Base-by-base conservation (phyloP, 35 echinoderm and acorn worm genomes). In the Acanthaster planci region DNA sequence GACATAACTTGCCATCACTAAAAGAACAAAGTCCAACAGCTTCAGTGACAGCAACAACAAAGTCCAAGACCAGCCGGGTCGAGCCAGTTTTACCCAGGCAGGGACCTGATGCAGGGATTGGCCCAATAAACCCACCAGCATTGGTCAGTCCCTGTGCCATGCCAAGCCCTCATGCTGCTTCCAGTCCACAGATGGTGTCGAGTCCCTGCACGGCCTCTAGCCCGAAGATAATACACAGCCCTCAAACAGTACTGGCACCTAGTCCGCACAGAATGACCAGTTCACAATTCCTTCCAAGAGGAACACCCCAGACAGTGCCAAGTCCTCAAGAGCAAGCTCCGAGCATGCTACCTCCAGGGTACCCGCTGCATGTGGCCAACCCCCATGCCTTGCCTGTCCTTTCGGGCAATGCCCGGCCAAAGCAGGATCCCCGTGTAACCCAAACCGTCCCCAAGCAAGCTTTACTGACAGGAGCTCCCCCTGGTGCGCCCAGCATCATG, bases 181-280 rank as follows among this genome's bases (percentile, higher is more conserved):
- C 44, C 18, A 81, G 40, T 27, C 79, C 47, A 32, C 79, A 44
- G 29, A 72, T 34, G 26, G 2, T 72, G 64, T 27, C 44, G 8
- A 81, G 79, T 81, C 81, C 53, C 38, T 53, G 31, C 19, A 35
- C 52, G 36, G 29, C 9, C 5, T 10, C 21, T 0, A 83, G 44
- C 81, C 51, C 77, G 2, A 16, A 38, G 38, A 60, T 58, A 51
- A 37, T 40, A 19, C 16, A 38, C 14, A 80, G 77, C 30, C 77
- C 77, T 8, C 75, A 77, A 77, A 37, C 75, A 77, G 51, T 80
- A 47, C 26, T 80, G 32, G 15, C 38, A 58, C 52, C 81, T 15
- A 64, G 81, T 15, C 81, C 55, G 17, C 81, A 83, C 31, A 26
- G 14, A 36, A 34, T 72, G 18, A 34, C 64, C 23, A 72, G 64